These are phyloP conservation scores for Drosophila koepferae DNA, from an alignment of 2,888 invertebrate genomes.

Conservation along the genomic window DNA sequence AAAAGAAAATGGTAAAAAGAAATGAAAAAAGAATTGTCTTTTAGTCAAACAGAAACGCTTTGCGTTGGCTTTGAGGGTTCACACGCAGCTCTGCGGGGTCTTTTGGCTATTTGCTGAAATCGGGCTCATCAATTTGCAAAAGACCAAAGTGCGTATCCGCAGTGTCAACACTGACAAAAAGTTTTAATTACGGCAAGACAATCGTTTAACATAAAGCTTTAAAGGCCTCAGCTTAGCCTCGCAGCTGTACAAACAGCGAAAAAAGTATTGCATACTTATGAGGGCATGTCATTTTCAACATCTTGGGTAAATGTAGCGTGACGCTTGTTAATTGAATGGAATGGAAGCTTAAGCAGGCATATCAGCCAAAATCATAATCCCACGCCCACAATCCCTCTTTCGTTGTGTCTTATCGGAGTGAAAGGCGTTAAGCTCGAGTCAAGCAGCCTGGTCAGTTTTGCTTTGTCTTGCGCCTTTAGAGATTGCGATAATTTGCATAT, in stretches of 20 bases:
- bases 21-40: slow-evolving; percentile 10
- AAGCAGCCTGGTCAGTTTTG: slow-evolving; percentile 17
- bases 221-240: slow-evolving; percentile 2
- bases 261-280: slow-evolving; percentile 63
- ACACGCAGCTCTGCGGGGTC: slow-evolving; percentile 1
- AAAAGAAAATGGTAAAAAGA: not conserved
- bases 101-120: slow-evolving; percentile 38
- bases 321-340: slow-evolving; percentile 56
- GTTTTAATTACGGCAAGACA: slow-evolving; percentile 72
- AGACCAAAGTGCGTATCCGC: slow-evolving; percentile 26
- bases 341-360: slow-evolving; percentile 19
- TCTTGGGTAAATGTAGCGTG: slow-evolving; percentile 4
- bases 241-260: slow-evolving; percentile 30
- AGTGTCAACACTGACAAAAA: slow-evolving; percentile 68
- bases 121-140: slow-evolving; percentile 42
- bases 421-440: slow-evolving; percentile 3
- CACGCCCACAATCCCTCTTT: not conserved
- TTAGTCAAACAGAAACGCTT: slow-evolving; percentile 32
- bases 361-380: slow-evolving; percentile 44
- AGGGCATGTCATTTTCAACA: slow-evolving; percentile 30
- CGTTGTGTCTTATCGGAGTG: not conserved
- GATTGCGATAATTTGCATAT: slow-evolving; percentile 60
- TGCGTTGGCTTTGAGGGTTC: slow-evolving; percentile 25
- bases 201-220: slow-evolving; percentile 55
- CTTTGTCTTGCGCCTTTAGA: slow-evolving; percentile 13